A percentile compares a stretch with the other conserved stretches of the same genome.
Evolutionary conservation across 2,888 invertebrate genomes (phyloP).

Genomic region (Holacanthella duospinosa): DNA sequence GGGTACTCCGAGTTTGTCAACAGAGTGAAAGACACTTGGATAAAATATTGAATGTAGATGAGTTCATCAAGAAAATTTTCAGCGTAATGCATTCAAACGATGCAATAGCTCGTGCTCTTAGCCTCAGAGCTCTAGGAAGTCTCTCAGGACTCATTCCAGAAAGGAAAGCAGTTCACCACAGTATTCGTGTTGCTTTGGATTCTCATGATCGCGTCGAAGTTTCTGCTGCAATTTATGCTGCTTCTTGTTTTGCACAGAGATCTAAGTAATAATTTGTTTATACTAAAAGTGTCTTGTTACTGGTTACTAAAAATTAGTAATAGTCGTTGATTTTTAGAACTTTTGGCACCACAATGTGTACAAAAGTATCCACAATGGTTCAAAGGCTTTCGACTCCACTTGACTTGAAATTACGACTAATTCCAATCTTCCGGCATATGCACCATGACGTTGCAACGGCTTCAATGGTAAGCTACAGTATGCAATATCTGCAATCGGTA

Average conservation of each 20-base stretch:
- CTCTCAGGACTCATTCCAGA: constrained; percentile 89
- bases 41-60: constrained; percentile 90
- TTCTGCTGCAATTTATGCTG: constrained; percentile 89
- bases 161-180: constrained; percentile 88
- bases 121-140: constrained; percentile 77
- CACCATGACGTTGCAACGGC: constrained; percentile 72
- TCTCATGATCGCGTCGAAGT: constrained; percentile 93
- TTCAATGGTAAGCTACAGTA: constrained; percentile 49
- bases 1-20: constrained; percentile 84
- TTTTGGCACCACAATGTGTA: constrained; percentile 93
- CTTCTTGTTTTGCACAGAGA: constrained; percentile 85
- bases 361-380: constrained; percentile 90
- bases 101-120: constrained; percentile 84
- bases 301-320: neutral
- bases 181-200: constrained; percentile 78
- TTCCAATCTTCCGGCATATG: constrained; percentile 84
- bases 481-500: neutral
- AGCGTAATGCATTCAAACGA: constrained; percentile 95
- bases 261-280: constrained; percentile 63
- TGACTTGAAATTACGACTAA: constrained; percentile 78
- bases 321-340: constrained; percentile 48
- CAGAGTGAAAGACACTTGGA: constrained; percentile 93
- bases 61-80: constrained; percentile 78
- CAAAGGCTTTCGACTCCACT: constrained; percentile 84
- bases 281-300: constrained; percentile 38